A percentile compares a stretch with the other conserved stretches of the same genome.
phyloP scores from a whole-genome alignment of 2,888 invertebrate genomes.

The Drosophila ustulata region DNA sequence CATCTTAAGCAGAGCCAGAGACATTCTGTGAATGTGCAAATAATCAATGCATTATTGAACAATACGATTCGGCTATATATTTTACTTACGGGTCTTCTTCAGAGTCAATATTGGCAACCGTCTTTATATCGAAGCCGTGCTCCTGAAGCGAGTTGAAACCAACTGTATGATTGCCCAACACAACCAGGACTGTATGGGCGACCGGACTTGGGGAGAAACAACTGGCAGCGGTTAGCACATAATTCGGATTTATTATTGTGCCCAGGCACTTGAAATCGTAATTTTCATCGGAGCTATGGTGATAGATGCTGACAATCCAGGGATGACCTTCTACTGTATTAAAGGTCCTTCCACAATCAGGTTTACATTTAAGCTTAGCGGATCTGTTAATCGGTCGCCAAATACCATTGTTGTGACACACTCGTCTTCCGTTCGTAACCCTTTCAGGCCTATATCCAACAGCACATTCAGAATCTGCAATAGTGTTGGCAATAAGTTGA shows the following conservation, averaged over 20 bases:
- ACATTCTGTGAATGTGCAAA: slow-evolving; percentile 17
- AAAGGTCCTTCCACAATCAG: slow-evolving; percentile 69
- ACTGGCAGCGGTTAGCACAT: slow-evolving; percentile 16
- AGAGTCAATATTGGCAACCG: slow-evolving; percentile 32
- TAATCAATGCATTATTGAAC: neutral
- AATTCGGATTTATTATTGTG: slow-evolving; percentile 32
- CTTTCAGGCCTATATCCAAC: slow-evolving; percentile 10
- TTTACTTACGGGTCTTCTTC: slow-evolving; percentile 27
- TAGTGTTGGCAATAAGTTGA: neutral
- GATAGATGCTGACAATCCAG: slow-evolving; percentile 74
- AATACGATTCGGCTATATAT: neutral
- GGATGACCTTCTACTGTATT: slow-evolving; percentile 53
- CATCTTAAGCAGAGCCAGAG: slow-evolving; percentile 10
- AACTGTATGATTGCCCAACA: slow-evolving; percentile 27
- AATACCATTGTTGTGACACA: slow-evolving; percentile 56
- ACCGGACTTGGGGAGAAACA: slow-evolving; percentile 12
- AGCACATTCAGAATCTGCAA: slow-evolving; percentile 14
- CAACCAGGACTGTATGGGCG: neutral
- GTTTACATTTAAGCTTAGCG: slow-evolving; percentile 55
- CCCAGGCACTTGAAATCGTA: slow-evolving; percentile 36
- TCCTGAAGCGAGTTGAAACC: slow-evolving; percentile 19
- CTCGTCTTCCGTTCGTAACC: no score
- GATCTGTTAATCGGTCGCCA: slow-evolving; percentile 52
- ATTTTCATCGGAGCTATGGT: rapidly evolving
- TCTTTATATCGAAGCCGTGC: slow-evolving; percentile 24